Evolutionary conservation across 2,888 invertebrate species (phyloP).

Genomic region (Protophormia terraenovae): DNA sequence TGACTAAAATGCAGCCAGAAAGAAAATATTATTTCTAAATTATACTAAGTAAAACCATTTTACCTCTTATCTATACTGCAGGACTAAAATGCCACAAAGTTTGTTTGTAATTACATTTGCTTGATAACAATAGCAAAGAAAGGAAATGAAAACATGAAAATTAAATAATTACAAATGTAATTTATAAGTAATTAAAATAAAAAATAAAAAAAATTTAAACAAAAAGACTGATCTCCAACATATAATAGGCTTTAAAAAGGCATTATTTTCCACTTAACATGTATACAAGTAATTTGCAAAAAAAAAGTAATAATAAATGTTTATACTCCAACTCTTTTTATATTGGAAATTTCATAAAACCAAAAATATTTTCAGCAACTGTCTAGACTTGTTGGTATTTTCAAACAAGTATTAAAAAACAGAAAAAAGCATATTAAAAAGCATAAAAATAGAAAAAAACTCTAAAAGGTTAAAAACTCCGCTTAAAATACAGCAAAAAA

Average conservation of each 20-base stretch:
- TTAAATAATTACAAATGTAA: slow-evolving; percentile 16
- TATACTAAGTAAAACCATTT: too few relatives aligned
- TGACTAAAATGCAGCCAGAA: too few relatives aligned
- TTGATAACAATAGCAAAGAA: not conserved
- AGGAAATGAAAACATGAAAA: not conserved
- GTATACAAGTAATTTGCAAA: not conserved
- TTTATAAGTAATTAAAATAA: slow-evolving; percentile 34
- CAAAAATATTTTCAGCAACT: slow-evolving; percentile 56
- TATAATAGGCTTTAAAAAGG: not conserved
- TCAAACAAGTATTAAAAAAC: slow-evolving; percentile 41
- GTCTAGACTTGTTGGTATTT: slow-evolving; percentile 67
- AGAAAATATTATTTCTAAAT: too few relatives aligned
- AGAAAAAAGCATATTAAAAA: not conserved
- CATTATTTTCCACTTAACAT: not conserved
- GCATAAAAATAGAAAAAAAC: slow-evolving; percentile 14
- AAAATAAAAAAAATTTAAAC: not conserved
- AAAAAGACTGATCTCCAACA: not conserved
- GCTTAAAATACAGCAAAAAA: not conserved
- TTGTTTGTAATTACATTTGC: too few relatives aligned
- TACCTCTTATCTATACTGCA: too few relatives aligned
- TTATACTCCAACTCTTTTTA: not conserved
- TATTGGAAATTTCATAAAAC: not conserved
- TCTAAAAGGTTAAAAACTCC: slow-evolving; percentile 39
- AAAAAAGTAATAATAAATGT: too few relatives aligned
- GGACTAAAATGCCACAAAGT: too few relatives aligned